Evolutionary conservation across 2,113 vertebrate genomes (phyloP), one percentile per base, ranked within the genome.

Genomic region (Danio rerio): DNA sequence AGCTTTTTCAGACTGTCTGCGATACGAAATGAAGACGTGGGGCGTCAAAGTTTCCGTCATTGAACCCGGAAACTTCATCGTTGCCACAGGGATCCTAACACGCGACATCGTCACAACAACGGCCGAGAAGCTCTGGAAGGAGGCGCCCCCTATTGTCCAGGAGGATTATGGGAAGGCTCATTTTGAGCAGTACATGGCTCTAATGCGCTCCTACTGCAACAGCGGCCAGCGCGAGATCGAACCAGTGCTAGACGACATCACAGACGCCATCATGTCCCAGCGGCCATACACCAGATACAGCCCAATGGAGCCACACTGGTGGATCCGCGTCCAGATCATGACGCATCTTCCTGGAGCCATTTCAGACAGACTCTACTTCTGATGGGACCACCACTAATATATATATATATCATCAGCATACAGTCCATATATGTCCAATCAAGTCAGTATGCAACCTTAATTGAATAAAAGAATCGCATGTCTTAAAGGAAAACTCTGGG

Each of bases 21-120:
- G 95, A 81, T 94, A 96, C 50, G 96, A 97, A 89, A 96, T 97
- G 96, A 95, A 94, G 88, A 63, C 84, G 66, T 96, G 96, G 96
- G 95, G 94, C 0, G 95, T 96, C 0, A 93, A 92, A 1, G 95
- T 98, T 76, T 92, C 94, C 47, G 13, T 94, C 4, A 15, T 97
- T 0, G 95, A 97, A 82, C 95, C 95, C 0, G 93, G 96, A 0
- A 97, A 96, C 93, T 96, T 94, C 0, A 90, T 95, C 15, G 92
- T 92, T 4, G 96, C 96, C 15, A 95, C 95, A 0, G 93, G 94
- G 56, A 95, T 95, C 89, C 84, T 96, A 72, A 95, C 93, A 0
- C 91, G 90, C 0, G 93, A 93, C 0, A 10, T 85, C 0, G 83
- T 96, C 0, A 88, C 92, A 12, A 47, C 1, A 5, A 93, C 91